Conservation (phyloP, 2,797 vertebrate species). For the Anas bernieri region DNA sequence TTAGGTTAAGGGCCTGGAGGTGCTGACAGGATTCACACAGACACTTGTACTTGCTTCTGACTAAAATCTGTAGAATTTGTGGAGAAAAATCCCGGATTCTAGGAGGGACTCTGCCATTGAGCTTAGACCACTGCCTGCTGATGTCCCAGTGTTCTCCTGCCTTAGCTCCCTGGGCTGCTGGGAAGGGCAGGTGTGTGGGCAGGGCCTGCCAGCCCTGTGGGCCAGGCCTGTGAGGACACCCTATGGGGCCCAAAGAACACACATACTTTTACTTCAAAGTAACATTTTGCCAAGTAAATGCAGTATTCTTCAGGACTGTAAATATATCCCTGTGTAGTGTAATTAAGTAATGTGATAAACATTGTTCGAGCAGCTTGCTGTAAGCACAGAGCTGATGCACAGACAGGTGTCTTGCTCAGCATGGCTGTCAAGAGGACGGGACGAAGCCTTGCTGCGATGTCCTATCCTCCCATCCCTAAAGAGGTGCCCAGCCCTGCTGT, state of each 20-base stretch:
- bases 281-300: background rate
- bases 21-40: background rate
- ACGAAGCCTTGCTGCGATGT: background rate
- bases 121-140: background rate
- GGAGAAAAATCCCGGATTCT: background rate
- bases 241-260: accelerated
- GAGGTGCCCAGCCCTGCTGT: background rate
- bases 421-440: background rate
- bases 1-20: accelerated
- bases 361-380: background rate
- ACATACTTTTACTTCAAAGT: accelerated
- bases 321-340: background rate
- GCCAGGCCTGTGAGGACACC: no score
- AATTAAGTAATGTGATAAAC: background rate
- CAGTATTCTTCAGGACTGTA: background rate
- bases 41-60: accelerated
- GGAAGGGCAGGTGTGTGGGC: background rate
- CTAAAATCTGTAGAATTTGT: background rate
- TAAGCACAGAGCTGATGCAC: background rate
- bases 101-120: background rate
- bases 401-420: background rate
- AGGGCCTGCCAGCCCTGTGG: no score
- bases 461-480: background rate
- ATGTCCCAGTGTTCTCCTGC: background rate
- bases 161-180: accelerated